phyloP scores from a whole-genome alignment of 2,113 vertebrate species.

The Balaenoptera acutorostrata region DNA sequence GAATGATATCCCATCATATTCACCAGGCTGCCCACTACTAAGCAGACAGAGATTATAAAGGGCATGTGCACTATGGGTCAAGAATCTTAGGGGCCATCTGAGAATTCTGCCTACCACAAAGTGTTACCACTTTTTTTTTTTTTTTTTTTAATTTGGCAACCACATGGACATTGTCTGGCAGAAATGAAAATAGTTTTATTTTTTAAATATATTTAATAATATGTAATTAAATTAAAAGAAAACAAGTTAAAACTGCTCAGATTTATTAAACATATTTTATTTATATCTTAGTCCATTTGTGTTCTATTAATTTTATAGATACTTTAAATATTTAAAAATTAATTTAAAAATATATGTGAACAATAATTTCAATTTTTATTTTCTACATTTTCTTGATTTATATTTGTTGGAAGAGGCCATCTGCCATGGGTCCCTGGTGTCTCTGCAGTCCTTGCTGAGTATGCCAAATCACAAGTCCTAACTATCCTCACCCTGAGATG shows the following conservation, averaged over 20 bases:
- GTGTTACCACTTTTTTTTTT: no score
- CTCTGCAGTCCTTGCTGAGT: background rate
- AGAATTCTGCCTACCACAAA: background rate
- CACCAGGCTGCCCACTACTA: no score
- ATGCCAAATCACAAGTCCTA: background rate
- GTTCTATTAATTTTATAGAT: background rate
- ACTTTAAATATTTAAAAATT: background rate
- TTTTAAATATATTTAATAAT: background rate
- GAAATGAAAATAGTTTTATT: background rate
- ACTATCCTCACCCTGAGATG: background rate
- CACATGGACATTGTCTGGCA: background rate
- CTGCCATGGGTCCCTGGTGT: background rate
- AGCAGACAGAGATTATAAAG: background rate
- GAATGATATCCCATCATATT: no score
- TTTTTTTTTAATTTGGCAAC: background rate
- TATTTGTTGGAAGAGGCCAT: background rate
- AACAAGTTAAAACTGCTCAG: background rate
- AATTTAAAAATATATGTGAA: background rate
- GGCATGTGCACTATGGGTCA: accelerated
- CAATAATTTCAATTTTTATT: background rate
- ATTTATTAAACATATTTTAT: background rate
- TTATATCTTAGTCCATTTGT: background rate
- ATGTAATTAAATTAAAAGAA: background rate
- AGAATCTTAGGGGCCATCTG: background rate
- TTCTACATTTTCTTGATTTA: background rate